phyloP scores from a whole-genome alignment of 2,888 invertebrate genomes.

The Aleiodes alternator region DNA sequence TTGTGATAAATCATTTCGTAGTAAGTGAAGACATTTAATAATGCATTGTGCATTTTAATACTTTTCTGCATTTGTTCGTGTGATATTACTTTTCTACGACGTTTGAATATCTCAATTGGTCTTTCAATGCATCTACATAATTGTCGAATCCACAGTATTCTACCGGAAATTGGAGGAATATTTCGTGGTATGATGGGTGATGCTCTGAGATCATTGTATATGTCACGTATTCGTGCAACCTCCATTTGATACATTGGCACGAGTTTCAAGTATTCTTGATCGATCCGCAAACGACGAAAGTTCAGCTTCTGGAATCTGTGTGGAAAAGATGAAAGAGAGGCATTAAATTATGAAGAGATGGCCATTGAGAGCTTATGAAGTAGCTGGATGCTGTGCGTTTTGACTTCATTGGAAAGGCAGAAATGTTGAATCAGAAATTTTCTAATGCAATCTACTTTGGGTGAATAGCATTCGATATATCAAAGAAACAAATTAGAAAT shows the following conservation, averaged over 20 bases:
- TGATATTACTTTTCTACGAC: conserved; percentile 76
- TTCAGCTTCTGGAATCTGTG: conserved; percentile 84
- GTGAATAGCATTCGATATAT: too few relatives aligned
- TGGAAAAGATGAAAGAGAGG: conserved; percentile 2
- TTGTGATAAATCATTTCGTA: conserved; percentile 89
- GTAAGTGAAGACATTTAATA: conserved; percentile 87
- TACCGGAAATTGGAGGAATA: conserved; percentile 87
- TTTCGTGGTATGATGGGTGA: conserved; percentile 85
- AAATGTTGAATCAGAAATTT: too few relatives aligned
- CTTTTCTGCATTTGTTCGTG: conserved; percentile 84
- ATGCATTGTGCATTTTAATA: conserved; percentile 86
- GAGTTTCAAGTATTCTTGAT: conserved; percentile 85
- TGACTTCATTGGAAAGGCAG: too few relatives aligned
- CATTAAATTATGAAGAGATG: not conserved
- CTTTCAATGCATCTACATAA: conserved; percentile 83
- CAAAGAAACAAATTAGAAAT: too few relatives aligned
- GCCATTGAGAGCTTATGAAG: too few relatives aligned
- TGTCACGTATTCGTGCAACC: conserved; percentile 83
- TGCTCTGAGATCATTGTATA: conserved; percentile 87
- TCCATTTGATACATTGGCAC: conserved; percentile 82
- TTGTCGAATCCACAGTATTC: conserved; percentile 90
- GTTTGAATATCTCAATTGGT: conserved; percentile 83
- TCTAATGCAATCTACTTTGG: too few relatives aligned
- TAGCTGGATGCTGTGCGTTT: too few relatives aligned
- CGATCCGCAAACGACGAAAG: conserved; percentile 83